phyloP scores from a whole-genome alignment of 2,888 invertebrate genomes.

The Microctonus brassicae region DNA sequence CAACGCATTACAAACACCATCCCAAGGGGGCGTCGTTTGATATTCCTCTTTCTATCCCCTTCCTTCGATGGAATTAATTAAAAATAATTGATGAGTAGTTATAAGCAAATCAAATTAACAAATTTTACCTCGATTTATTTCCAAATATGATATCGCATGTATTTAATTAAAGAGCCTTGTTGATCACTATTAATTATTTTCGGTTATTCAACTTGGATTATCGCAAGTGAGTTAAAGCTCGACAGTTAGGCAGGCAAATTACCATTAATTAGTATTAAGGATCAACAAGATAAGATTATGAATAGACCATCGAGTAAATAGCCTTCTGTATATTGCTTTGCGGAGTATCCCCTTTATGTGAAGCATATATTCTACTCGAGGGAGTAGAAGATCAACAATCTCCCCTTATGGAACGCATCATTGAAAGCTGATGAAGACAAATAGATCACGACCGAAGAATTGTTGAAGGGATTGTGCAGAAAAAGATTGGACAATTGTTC shows the following conservation, averaged over 20 bases:
- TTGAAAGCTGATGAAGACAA: slow-evolving; percentile 3
- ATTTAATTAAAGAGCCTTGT: not conserved
- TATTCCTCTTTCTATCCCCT: not conserved
- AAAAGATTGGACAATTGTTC: not conserved
- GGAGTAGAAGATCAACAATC: not conserved
- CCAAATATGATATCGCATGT: no score
- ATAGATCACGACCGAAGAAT: not conserved
- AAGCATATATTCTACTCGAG: not conserved
- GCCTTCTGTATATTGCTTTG: not conserved
- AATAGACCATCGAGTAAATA: slow-evolving; percentile 27
- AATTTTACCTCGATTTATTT: no score
- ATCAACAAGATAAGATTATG: slow-evolving; percentile 40
- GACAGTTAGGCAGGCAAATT: slow-evolving; percentile 30
- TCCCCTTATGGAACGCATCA: not conserved
- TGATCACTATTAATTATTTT: not conserved
- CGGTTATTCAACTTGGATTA: not conserved
- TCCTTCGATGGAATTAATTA: not conserved
- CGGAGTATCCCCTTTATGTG: not conserved
- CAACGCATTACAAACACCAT: not conserved
- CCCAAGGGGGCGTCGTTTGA: not conserved
- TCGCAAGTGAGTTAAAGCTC: not conserved
- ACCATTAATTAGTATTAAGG: slow-evolving; percentile 44
- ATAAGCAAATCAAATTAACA: not conserved
- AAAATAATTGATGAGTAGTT: not conserved
- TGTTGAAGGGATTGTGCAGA: not conserved